Percentiles rank a stretch among this genome's conserved stretches.
Evolutionary conservation across 2,797 vertebrate genomes (phyloP).

Genomic region (Melanogrammus aeglefinus): DNA sequence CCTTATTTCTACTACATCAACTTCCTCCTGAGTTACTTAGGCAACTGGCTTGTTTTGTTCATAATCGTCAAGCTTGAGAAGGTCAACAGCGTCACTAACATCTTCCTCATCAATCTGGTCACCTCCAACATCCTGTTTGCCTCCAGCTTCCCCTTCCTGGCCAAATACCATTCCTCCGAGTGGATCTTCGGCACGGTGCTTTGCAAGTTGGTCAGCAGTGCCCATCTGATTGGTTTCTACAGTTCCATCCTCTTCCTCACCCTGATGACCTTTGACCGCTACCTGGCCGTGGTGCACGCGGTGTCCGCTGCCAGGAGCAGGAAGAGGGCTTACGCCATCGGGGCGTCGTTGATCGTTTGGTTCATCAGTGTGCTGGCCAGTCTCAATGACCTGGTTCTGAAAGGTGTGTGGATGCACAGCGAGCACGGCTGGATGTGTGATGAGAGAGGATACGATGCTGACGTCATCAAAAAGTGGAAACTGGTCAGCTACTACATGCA

Average conservation of each 20-base stretch:
- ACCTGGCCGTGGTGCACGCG: constrained; percentile 78
- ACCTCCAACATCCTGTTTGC: constrained; percentile 77
- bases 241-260: constrained; percentile 80
- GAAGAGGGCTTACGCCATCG: constrained; percentile 59
- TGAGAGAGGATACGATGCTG: constrained; percentile 47
- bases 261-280: constrained; percentile 80
- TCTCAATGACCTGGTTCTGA: constrained; percentile 71
- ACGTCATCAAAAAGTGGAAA: constrained; percentile 59
- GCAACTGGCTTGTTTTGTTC: constrained; percentile 74
- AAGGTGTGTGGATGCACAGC: constrained; percentile 17
- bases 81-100: constrained; percentile 73
- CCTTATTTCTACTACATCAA: constrained; percentile 71
- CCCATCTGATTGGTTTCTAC: constrained; percentile 76
- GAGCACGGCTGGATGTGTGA: constrained; percentile 54
- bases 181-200: constrained; percentile 73
- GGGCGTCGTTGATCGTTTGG: constrained; percentile 63
- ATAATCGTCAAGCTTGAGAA: constrained; percentile 77
- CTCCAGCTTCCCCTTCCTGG: constrained; percentile 75
- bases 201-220: constrained; percentile 74
- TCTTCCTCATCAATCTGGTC: constrained; percentile 78
- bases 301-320: constrained; percentile 65
- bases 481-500: constrained; percentile 73
- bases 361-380: constrained; percentile 67
- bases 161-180: constrained; percentile 63
- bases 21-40: constrained; percentile 73